Base-by-base conservation (phyloP, 2,888 invertebrate species). In the Gari tellinella region DNA sequence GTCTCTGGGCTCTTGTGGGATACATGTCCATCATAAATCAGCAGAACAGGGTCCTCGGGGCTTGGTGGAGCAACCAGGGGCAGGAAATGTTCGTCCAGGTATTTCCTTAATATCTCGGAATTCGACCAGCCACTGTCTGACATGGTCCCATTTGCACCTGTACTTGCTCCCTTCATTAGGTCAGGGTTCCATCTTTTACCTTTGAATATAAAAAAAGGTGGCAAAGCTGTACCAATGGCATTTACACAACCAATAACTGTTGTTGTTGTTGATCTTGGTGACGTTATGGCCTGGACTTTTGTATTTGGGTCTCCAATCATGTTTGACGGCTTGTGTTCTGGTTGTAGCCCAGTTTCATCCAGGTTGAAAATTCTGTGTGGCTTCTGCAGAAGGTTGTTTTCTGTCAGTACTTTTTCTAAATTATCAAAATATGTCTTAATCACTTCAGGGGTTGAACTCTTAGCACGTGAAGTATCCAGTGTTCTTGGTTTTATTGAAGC, bases 171-270 rank as follows among this genome's bases (percentile, higher is more conserved):
- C 48, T 56, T 41, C 25, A 49, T 38, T 7, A 64, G 48, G 14
- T 64, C 48, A n/a, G 31, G 25, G 25, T 48, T 49, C 19, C 17
- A 51, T 3, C 56, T n/a, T 21, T 58, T 51, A 8, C 58, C 67
- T 17, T 66, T 49, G 25, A 66, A 58, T n/a, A 66, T 17, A 38
- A 49, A 41, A 40, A 26, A n/a, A 41, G 41, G 49, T 12, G 63
- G 62, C 1, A 66, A 10, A 3, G 17, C 12, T 15, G 41, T 49
- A 2, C 63, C 56, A 5, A 60, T 2, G 7, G 69, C 62, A 43
- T 63, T 69, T n/a, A 46, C 68, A 48, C 68, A 61, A 31, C 37
- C 68, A 40, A 60, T 67, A 4, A 67, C n/a, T 1, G 68, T 61
- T 1, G 61, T 55, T 23, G 63, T 62, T 25, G 61, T 26, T 15